phyloP scores from a whole-genome alignment of 1,140 invertebrate species.

The Papilio machaon region DNA sequence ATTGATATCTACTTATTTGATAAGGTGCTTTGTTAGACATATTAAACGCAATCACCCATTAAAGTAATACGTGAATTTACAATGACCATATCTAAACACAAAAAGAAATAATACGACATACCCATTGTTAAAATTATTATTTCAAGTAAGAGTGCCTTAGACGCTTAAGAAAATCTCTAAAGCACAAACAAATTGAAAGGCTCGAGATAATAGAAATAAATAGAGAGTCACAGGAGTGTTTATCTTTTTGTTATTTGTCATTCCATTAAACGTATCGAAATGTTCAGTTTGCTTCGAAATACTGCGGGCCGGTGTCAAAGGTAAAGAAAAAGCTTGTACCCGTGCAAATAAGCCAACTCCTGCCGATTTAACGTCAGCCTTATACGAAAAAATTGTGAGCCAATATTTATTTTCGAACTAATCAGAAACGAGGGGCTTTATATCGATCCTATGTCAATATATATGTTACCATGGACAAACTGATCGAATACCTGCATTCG shows the following conservation, averaged over 20 bases:
- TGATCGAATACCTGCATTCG: constrained; percentile 28
- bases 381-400: constrained; percentile 40
- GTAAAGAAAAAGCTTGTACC: constrained; percentile 48
- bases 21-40: constrained; percentile 22
- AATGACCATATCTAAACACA: constrained; percentile 14
- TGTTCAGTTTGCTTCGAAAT: constrained; percentile 65
- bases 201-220: constrained; percentile 34
- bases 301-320: constrained; percentile 61
- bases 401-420: constrained; percentile 48
- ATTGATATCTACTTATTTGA: constrained; percentile 33
- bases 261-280: constrained; percentile 66
- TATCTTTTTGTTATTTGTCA: constrained; percentile 53
- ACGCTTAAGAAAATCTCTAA: constrained; percentile 30
- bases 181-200: constrained; percentile 33
- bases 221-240: constrained; percentile 36
- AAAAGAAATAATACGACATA: constrained; percentile 27
- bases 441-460: constrained; percentile 53
- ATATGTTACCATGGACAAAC: constrained; percentile 38
- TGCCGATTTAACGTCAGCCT: constrained; percentile 74
- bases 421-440: constrained; percentile 45
- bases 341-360: constrained; percentile 62
- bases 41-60: constrained; percentile 32
- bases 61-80: constrained; percentile 35
- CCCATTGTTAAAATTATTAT: constrained; percentile 30
- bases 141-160: constrained; percentile 5